Base-by-base conservation (phyloP, 2,888 invertebrate species). In the Ophion ventricosus region DNA sequence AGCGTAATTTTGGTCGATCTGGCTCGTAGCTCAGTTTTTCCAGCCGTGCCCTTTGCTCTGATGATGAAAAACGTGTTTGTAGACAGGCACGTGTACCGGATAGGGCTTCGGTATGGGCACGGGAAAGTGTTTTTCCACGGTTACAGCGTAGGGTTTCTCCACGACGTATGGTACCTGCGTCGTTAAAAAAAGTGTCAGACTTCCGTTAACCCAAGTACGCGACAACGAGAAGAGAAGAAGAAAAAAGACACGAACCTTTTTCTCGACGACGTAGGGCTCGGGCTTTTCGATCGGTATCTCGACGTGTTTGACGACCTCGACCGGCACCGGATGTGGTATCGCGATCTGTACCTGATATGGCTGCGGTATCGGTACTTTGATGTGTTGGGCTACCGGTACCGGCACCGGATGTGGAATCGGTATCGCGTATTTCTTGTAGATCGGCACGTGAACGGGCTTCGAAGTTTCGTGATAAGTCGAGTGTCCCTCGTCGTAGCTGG, bases 231-330 rank as follows among this genome's bases (percentile, higher is more conserved):
- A n/a, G n/a, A n/a, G n/a, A n/a, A n/a, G n/a, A n/a, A n/a, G n/a
- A n/a, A 23, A 20, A 7, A 10, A 35, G 56, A 17, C 7, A 75
- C 78, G 43, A 54, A 93, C 95, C 82, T 94, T 95, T 87, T 94
- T 95, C 88, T 95, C 95, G 5, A 95, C 93, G 75, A 94, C 93
- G 57, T 95, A 95, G n/a, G 95, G 94, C 86, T 95, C 95, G 54
- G 95, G 94, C 89, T 95, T 94, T 26, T 95, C 94, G 1, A 95
- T 94, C 5, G 95, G 95, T 0, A 95, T 95, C 69, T 95, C 95
- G 0, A 95, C 92, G 66, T 95, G 94, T 86, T 93, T 95, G 23
- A 94, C 91, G 0, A 95, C 94, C 80, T 95, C 95, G 4, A 93
- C 92, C 0, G 93, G 92, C 29, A 93, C 92, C 10, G 93, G 93